Evolutionary conservation across 2,797 vertebrate genomes (phyloP), one percentile per base, ranked within the genome.

Genomic region (Anguilla marmorata): DNA sequence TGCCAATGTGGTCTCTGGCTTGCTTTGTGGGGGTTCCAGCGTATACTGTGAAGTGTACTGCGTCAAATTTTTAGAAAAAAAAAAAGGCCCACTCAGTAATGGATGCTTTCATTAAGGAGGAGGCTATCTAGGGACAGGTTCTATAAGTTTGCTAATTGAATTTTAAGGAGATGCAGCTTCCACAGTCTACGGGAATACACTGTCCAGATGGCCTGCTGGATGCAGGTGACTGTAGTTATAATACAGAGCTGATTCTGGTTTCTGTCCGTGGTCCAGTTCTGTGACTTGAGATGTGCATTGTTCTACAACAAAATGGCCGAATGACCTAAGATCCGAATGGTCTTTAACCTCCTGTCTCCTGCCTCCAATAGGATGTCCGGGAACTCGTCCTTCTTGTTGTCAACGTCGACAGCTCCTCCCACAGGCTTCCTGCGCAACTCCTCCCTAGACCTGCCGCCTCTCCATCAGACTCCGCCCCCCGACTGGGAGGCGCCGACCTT

Each of bases 401-500:
- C 58, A n/a, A 48, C 41, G 14, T 30, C 72, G 41, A 45, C 41
- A 45, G 24, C 45, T 6, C 27, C 41, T 11, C 16, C 80, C 41
- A 45, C 60, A n/a, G 80, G 63, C 27, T 6, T 30, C 41, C 45
- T 1, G 2, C 37, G 21, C 33, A 84, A 87, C 87, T 48, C 86
- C 41, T 87, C 80, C 87, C 52, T 56, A 12, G 58, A 11, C 58
- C 58, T 80, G 41, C 48, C 82, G 45, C 12, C 33, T 27, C n/a
- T 0, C 4, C 5, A 14, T 0, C 74, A 16, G 33, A 45, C 48
- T 2, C 56, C 63, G 33, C 14, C 83, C 5, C 16, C 50, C 0
- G 30, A 85, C 30, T 88, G 87, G 87, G 66, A 48, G 27, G 79
- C 63, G 33, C 97, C 97, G 86, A 96, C 95, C 0, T 98, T 98